phyloP scores from a whole-genome alignment of 2,113 vertebrate genomes.

The Miniopterus natalensis region DNA sequence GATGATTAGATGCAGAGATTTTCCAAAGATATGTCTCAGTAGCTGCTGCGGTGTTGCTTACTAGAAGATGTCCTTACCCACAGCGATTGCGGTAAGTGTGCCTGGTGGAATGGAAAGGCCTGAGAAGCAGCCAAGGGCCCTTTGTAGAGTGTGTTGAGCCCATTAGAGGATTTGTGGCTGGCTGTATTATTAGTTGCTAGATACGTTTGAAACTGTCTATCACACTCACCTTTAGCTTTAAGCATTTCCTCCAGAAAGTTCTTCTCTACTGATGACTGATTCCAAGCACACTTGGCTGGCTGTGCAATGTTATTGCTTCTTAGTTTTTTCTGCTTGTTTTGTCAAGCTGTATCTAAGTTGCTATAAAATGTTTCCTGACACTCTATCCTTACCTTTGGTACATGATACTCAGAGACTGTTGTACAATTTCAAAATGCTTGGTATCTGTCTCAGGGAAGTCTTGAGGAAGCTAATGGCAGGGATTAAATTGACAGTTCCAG shows the following conservation, averaged over 20 bases:
- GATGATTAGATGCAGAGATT: neutral
- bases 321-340: neutral
- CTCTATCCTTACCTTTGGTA: neutral
- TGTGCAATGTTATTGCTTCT: neutral
- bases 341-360: neutral
- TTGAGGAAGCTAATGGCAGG: neutral
- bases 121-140: neutral
- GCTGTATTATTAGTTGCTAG: neutral
- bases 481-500: neutral
- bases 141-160: neutral
- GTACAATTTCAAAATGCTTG: constrained; percentile 16
- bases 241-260: neutral
- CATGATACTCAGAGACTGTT: neutral
- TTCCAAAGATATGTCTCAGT: neutral
- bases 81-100: neutral
- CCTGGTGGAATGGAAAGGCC: neutral
- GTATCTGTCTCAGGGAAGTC: neutral
- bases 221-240: neutral
- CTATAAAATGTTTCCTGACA: neutral
- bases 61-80: neutral
- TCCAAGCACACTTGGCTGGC: neutral
- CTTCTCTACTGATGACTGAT: neutral
- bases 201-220: neutral
- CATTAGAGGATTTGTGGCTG: neutral
- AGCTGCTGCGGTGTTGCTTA: neutral